These are phyloP conservation scores for Leucosticte australis DNA, from an alignment of 2,113 vertebrate species.

Conservation along the genomic window DNA sequence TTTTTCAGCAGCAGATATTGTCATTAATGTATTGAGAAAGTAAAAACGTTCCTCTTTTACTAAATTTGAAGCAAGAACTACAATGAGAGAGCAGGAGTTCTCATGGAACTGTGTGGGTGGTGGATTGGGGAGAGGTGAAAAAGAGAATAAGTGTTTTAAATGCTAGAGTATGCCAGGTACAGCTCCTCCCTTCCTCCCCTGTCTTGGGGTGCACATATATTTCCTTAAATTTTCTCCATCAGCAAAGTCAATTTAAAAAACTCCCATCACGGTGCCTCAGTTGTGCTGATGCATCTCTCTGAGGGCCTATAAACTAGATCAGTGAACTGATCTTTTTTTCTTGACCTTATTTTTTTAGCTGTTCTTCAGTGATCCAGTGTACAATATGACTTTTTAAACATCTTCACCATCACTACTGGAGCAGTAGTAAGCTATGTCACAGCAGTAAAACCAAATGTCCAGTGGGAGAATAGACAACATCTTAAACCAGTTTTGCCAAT, in stretches of 20 bases:
- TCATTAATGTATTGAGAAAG: constrained; percentile 16
- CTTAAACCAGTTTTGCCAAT: background rate
- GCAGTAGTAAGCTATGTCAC: background rate
- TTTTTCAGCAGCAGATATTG: background rate
- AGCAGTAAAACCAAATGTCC: background rate
- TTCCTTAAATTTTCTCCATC: background rate
- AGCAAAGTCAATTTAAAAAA: constrained; percentile 4
- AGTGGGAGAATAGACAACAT: background rate
- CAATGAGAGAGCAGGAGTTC: constrained; percentile 27
- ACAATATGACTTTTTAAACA: background rate
- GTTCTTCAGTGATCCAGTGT: background rate
- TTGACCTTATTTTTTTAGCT: constrained; percentile 23
- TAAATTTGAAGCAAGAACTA: constrained; percentile 32
- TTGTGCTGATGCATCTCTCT: background rate
- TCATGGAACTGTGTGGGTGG: background rate
- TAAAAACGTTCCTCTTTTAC: constrained; percentile 32
- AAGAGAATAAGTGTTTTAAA: background rate
- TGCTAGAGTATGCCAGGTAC: background rate
- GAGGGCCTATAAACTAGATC: constrained; percentile 53
- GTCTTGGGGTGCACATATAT: background rate
- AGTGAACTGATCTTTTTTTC: constrained; percentile 27
- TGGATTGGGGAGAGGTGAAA: background rate
- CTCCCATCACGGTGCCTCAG: background rate
- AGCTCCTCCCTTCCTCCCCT: background rate
- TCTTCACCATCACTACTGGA: background rate